A percentile compares a stretch with the other conserved stretches of the same genome.
Conservation (phyloP, 1,140 invertebrate genomes). For the Drosophila yakuba region DNA sequence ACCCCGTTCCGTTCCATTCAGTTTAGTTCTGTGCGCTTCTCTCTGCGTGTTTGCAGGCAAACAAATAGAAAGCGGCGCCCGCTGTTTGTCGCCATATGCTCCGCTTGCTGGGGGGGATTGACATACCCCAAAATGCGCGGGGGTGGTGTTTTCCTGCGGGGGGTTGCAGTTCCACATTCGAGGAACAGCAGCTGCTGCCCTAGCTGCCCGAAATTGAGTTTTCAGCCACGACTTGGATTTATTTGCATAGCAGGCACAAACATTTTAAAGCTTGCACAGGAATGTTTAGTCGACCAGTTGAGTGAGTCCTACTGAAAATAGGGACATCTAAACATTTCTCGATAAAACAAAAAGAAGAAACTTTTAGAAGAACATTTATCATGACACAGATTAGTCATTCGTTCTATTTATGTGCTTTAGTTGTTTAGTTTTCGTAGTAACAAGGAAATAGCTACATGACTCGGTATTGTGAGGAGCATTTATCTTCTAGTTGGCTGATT, state of each 20-base stretch:
- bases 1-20: background rate
- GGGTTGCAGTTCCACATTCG: slow-evolving; percentile 10
- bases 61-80: slow-evolving; percentile 60
- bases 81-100: slow-evolving; percentile 50
- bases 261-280: slow-evolving; percentile 44
- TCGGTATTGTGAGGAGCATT: too few species aligned
- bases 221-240: slow-evolving; percentile 63
- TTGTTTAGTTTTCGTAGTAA: too few species aligned
- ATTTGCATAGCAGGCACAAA: slow-evolving; percentile 66
- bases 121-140: background rate
- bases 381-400: too few species aligned
- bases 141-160: background rate
- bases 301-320: slow-evolving; percentile 1
- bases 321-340: background rate
- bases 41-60: slow-evolving; percentile 55
- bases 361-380: too few species aligned
- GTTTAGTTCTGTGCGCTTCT: background rate
- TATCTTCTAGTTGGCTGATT: background rate
- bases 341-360: too few species aligned
- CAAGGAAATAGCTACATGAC: too few species aligned
- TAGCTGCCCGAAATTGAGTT: slow-evolving; percentile 66
- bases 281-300: slow-evolving; percentile 1
- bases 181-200: slow-evolving; percentile 43
- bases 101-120: slow-evolving; percentile 8
- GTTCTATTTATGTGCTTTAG: too few species aligned